Conservation (phyloP, 2,113 vertebrate genomes). For the Rhodinocichla rosea region DNA sequence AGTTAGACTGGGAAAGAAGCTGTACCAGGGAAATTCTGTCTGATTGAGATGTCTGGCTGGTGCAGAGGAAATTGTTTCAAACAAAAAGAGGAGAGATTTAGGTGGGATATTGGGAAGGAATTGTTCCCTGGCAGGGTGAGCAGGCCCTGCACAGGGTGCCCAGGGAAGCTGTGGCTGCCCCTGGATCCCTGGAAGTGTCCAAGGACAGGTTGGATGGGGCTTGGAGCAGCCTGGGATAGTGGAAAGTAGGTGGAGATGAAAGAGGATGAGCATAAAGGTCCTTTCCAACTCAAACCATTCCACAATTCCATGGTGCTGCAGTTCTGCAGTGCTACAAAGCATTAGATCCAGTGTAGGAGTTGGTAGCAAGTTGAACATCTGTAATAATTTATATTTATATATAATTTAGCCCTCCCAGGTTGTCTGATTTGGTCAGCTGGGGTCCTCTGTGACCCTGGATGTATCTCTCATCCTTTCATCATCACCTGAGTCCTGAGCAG, state of each 20-base stretch:
- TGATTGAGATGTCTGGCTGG: neutral
- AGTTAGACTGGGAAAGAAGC: neutral
- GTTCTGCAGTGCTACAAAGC: neutral
- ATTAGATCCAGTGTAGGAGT: rapidly evolving
- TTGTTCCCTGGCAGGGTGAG: neutral
- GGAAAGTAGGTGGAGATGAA: neutral
- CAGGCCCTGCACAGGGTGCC: neutral
- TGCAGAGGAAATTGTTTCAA: neutral
- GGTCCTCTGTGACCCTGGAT: neutral
- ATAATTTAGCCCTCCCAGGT: neutral
- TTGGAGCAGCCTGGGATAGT: neutral
- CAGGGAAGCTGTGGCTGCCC: neutral
- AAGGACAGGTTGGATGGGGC: neutral
- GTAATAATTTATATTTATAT: neutral
- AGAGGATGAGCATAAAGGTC: neutral
- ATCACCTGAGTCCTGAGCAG: neutral
- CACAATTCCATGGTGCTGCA: neutral
- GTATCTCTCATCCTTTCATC: neutral
- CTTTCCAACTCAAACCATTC: neutral
- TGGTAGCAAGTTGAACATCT: neutral
- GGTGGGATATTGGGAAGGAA: neutral
- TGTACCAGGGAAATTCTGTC: neutral
- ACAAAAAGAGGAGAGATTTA: neutral
- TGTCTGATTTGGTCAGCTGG: neutral
- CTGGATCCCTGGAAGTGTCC: neutral